Conservation (phyloP, 1,140 invertebrate genomes). For the Antheraea pernyi region DNA sequence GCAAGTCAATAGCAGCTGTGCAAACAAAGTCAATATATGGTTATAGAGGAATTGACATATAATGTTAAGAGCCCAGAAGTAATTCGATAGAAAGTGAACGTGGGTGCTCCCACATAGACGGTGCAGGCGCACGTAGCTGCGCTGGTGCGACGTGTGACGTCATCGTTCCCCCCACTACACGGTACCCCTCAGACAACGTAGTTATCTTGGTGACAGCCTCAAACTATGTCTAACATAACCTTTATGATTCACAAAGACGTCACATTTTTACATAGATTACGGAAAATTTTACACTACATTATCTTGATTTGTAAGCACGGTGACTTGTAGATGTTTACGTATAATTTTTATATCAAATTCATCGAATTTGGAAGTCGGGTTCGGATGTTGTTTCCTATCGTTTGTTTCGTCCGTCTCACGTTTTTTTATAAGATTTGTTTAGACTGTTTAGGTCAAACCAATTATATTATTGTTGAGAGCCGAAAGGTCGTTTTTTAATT, state of each 20-base stretch:
- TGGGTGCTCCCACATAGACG: slow-evolving; percentile 36
- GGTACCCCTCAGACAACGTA: slow-evolving; percentile 9
- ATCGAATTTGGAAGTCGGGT: not conserved
- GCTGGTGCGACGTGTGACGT: slow-evolving; percentile 31
- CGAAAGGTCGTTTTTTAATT: not conserved
- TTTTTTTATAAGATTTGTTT: not conserved
- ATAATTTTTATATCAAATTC: not conserved
- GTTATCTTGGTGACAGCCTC: not conserved
- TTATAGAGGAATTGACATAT: slow-evolving; percentile 27
- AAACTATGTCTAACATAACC: not conserved
- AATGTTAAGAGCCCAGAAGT: slow-evolving; percentile 26
- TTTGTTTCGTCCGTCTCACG: not conserved
- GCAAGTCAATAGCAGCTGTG: not conserved
- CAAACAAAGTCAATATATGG: not conserved
- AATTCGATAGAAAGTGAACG: slow-evolving; percentile 60
- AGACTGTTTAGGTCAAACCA: not conserved
- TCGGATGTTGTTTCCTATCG: not conserved
- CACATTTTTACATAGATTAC: not conserved
- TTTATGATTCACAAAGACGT: not conserved
- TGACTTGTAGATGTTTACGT: not conserved
- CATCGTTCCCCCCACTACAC: slow-evolving; percentile 26
- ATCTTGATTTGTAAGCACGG: not conserved
- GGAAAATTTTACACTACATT: not conserved
- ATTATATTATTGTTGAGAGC: not conserved
- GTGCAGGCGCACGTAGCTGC: slow-evolving; percentile 20